A percentile compares a stretch with the other conserved stretches of the same genome.
These are phyloP conservation scores for Spinibarbus caldwelli DNA, from an alignment of 2,797 vertebrate genomes.

Conservation along the genomic window DNA sequence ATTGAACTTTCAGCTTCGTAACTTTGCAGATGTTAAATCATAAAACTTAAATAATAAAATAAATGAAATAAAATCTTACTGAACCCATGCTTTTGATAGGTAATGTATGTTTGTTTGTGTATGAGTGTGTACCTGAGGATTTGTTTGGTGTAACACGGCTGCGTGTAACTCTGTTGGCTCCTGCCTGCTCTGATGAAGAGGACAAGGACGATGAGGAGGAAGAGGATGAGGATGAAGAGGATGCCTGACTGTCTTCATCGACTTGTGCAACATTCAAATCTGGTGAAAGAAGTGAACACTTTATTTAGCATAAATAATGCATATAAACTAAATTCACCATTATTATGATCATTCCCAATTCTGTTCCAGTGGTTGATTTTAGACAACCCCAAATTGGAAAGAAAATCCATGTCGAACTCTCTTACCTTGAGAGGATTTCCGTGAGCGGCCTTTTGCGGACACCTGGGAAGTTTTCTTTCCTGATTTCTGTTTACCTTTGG, in stretches of 20 bases:
- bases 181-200: conserved; percentile 79
- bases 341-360: background rate
- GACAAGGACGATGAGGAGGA: conserved; percentile 77
- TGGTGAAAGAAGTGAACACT: background rate
- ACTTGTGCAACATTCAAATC: conserved; percentile 46
- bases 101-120: background rate
- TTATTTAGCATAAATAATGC: background rate
- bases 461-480: conserved; percentile 85
- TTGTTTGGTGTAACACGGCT: conserved; percentile 81
- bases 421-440: conserved; percentile 79
- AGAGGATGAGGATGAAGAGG: conserved; percentile 77
- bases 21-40: no score
- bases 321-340: background rate
- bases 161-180: conserved; percentile 76
- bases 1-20: no score
- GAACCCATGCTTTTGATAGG: background rate
- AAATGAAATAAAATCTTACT: background rate
- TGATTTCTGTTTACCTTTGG: conserved; percentile 91
- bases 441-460: conserved; percentile 81
- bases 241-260: conserved; percentile 84
- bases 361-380: background rate
- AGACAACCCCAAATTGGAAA: background rate
- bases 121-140: conserved; percentile 70
- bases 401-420: background rate
- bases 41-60: no score